Conservation (phyloP, 2,113 vertebrate genomes). For the Cacatua alba region DNA sequence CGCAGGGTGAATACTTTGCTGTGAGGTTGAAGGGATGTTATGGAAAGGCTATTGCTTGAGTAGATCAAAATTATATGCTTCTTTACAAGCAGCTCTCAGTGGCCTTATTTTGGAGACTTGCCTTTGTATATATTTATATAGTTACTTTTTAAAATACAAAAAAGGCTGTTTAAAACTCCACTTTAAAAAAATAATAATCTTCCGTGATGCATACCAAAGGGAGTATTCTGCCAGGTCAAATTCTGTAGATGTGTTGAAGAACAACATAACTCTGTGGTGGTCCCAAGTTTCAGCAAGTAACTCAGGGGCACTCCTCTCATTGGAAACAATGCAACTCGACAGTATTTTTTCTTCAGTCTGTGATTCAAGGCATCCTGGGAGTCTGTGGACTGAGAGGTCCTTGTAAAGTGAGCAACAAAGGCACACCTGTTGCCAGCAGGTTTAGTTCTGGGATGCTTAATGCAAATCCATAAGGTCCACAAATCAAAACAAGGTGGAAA, state of each 20-base stretch:
- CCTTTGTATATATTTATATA: not conserved
- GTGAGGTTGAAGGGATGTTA: not conserved
- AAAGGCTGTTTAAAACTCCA: not conserved
- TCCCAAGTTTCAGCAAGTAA: not conserved
- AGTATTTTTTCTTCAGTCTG: not conserved
- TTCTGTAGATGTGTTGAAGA: not conserved
- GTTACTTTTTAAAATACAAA: not conserved
- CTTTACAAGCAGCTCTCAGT: not conserved
- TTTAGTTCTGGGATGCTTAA: not conserved
- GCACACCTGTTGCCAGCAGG: not conserved
- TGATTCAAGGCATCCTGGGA: not conserved
- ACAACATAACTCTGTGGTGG: not conserved
- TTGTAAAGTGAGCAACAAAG: not conserved
- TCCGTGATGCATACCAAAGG: not conserved
- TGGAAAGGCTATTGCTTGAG: not conserved
- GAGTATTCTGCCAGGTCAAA: not conserved
- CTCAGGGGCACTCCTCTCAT: not conserved
- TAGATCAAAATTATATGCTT: not conserved
- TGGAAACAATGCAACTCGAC: not conserved
- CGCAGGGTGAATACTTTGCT: not conserved
- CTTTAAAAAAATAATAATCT: not conserved
- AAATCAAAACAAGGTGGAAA: not conserved
- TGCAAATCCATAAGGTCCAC: not conserved
- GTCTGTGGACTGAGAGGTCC: not conserved
- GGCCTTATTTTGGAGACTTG: not conserved